These are phyloP conservation scores for Drosophila sp. DNA, from an alignment of 1,140 invertebrate species.

Conservation along the genomic window DNA sequence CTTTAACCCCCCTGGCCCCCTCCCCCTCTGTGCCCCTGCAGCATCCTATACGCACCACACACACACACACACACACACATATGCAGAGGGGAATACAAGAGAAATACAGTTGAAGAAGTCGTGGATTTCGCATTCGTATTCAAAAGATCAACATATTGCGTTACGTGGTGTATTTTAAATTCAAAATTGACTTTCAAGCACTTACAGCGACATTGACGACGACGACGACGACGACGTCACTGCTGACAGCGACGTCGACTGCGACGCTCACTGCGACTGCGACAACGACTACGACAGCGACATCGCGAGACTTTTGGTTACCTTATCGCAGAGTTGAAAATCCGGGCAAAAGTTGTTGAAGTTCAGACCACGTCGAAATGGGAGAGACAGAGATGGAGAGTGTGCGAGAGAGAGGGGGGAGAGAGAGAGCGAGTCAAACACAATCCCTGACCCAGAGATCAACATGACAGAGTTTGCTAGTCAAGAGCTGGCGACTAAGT, in stretches of 20 bases:
- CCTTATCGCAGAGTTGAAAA: conserved; percentile 33
- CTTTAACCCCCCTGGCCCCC: not conserved
- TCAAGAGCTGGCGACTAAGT: conserved; percentile 16
- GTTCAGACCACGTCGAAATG: not conserved
- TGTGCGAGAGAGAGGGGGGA: not conserved
- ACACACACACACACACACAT: not conserved
- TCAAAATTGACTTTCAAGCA: conserved; percentile 82
- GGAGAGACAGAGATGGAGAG: not conserved
- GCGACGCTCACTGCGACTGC: not conserved
- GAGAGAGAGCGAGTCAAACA: conserved; percentile 8
- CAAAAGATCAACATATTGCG: conserved; percentile 83
- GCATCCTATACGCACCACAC: not conserved
- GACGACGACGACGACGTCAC: not conserved
- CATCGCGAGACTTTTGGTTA: conserved; percentile 27
- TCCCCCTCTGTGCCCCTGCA: too few species aligned
- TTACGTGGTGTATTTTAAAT: conserved; percentile 83
- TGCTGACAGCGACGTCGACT: not conserved
- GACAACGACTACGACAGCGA: not conserved
- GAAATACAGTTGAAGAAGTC: conserved; percentile 27
- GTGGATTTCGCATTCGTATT: conserved; percentile 79
- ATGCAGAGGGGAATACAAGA: conserved; percentile 10
- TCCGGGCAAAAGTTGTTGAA: conserved; percentile 13
- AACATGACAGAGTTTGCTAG: conserved; percentile 15
- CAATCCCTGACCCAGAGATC: conserved; percentile 31
- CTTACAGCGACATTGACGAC: conserved; percentile 53